Evolutionary conservation across 2,888 invertebrate genomes (phyloP).

Genomic region (Phorcus lineatus): DNA sequence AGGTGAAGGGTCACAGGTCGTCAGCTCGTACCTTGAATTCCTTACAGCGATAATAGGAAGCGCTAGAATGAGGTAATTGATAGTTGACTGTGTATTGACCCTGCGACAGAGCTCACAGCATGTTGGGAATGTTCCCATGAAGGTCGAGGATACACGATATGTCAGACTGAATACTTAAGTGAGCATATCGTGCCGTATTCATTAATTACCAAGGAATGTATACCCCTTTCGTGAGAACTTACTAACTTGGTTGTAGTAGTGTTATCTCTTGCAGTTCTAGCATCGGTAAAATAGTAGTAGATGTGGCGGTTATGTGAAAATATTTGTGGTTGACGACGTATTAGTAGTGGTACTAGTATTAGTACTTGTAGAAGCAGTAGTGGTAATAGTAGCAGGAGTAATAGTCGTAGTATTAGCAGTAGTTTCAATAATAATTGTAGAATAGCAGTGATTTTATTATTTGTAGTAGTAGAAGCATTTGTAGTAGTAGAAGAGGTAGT

Average conservation of each 20-base stretch:
- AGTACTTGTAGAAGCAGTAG: too few species aligned
- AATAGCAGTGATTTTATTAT: background rate
- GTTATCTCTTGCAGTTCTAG: background rate
- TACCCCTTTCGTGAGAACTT: background rate
- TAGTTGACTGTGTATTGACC: background rate
- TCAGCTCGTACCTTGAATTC: background rate
- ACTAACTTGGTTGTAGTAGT: background rate
- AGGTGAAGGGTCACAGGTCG: background rate
- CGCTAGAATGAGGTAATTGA: background rate
- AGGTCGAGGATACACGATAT: too few species aligned
- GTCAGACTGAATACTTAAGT: too few species aligned
- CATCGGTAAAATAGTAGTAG: too few species aligned
- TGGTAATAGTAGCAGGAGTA: too few species aligned
- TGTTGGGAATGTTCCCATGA: background rate
- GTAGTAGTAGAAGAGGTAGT: too few species aligned
- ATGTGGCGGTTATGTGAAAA: too few species aligned
- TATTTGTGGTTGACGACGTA: too few species aligned
- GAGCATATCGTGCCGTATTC: too few species aligned
- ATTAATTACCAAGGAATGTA: too few species aligned
- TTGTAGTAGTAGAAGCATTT: background rate
- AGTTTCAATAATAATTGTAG: background rate
- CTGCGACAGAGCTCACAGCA: background rate
- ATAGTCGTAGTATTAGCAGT: background rate
- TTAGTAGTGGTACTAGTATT: too few species aligned
- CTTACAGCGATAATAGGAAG: background rate